Evolutionary conservation across 2,113 vertebrate species (phyloP), one percentile per base, ranked within the genome.

Genomic region (Arothron firmamentum): DNA sequence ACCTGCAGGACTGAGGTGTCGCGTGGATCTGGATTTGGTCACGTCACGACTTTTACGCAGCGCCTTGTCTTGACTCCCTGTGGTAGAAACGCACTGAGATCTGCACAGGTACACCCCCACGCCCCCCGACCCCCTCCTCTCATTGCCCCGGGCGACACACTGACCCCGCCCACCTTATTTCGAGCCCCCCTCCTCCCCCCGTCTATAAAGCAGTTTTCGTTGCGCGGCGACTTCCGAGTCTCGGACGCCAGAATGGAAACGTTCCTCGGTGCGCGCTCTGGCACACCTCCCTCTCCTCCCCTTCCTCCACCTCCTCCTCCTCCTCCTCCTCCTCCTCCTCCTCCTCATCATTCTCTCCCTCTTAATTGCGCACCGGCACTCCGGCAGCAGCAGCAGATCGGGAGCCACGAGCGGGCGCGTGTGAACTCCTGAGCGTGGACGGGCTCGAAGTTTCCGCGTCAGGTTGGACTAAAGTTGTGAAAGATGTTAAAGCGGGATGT

Each of bases 171-270:
- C 16, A 54, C 17, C 56, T 1, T 28, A 3, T 45, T 18, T 42
- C 20, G 18, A 5, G 28, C 28, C 18, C 14, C 6, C 8, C 21
- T 15, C 2, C 15, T 45, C 43, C 43, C 19, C 15, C 7, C 14
- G 14, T 16, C 84, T 75, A 11, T 17, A 18, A 93, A 91, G 90
- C 83, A 84, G 6, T 91, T 92, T 88, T 79, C 57, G 82, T 83
- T 78, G 87, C 85, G 75, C 20, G n/a, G 31, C 80, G 54, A 57
- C 50, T 54, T 31, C 20, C 71, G 42, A 57, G 62, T 70, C 59
- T 56, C 69, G 65, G 77, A 77, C 87, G 87, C 86, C 88, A 81
- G 89, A 52, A 80, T 82, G 86, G 86, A 85, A 71, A 76, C 69
- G 75, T 68, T 68, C 72, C 56, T 78, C 56, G 46, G 74, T 51